Percentiles rank a stretch among this genome's conserved stretches.
Conservation (phyloP, 2,113 vertebrate species). For the Hemicordylus capensis region DNA sequence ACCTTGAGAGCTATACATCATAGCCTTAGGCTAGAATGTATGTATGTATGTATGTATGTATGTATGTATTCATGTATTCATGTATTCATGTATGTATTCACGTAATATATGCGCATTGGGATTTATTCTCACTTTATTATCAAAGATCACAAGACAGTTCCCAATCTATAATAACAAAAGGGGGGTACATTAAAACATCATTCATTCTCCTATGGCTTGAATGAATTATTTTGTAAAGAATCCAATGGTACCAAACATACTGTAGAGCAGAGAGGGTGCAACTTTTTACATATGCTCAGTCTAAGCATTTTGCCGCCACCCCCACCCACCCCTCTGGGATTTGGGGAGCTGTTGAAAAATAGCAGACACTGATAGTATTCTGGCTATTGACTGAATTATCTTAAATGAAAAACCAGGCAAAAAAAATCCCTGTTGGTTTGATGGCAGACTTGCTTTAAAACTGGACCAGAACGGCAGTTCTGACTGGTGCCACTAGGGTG, state of each 20-base stretch:
- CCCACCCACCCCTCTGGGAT: too few species aligned
- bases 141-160: too few species aligned
- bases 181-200: neutral
- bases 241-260: neutral
- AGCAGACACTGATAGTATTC: too few species aligned
- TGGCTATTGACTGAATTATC: accelerated
- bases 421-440: neutral
- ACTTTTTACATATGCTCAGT: neutral
- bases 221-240: neutral
- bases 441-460: accelerated
- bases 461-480: neutral
- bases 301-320: neutral
- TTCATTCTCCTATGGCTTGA: neutral
- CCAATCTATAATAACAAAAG: too few species aligned
- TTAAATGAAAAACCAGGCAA: conserved; percentile 1
- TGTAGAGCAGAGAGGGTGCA: neutral
- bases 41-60: too few species aligned
- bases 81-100: too few species aligned
- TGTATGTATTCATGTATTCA: too few species aligned
- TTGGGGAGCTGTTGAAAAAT: too few species aligned
- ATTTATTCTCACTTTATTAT: too few species aligned
- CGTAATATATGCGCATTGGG: too few species aligned
- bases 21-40: neutral
- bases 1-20: neutral
- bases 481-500: neutral